Base-by-base conservation (phyloP, 2,113 vertebrate species). In the Gobiocypris rarus region DNA sequence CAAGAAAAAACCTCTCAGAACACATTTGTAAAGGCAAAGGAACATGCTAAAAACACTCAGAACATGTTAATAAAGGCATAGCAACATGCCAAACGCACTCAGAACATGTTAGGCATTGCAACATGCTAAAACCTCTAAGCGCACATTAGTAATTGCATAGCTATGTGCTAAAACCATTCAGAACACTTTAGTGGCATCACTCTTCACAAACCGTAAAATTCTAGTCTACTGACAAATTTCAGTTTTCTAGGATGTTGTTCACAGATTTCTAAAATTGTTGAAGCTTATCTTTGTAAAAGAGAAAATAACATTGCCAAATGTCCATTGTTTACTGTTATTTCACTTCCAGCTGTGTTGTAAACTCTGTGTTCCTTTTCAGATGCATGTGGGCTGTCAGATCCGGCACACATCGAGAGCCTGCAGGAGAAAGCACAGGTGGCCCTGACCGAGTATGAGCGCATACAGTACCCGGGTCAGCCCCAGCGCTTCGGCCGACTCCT, bases 361-460 rank as follows among this genome's bases (percentile, higher is more conserved):
- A 48, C 8, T 81, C 1, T 89, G 5, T 82, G 9, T 88, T 3
- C 69, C 26, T 15, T 65, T 3, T 0, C 89, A 98, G 98, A 98
- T 3, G 98, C 98, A 48, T 98, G 97, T 9, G 97, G 97, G 69
- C 95, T 99, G 48, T 96, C 97, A 0, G 97, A 98, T 91, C 94
- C 96, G 0, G 93, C 94, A 0, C 97, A 98, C 0, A 95, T 99
- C 83, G 98, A 99, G 93, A 94, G 93, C 76, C 91, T 98, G 84
- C 98, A 99, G 93, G 98, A 99, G 93, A 98, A 98, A 92, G 97
- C 96, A 0, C 97, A 98, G 93, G 97, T 98, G 78, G 97, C 97
- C 0, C 95, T 99, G 43, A 97, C 96, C 0, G 98, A 98, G 88
- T 99, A 98, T 2, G 97, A 96, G 77, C 92, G 97, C 7, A 89